A percentile compares a stretch with the other conserved stretches of the same genome.
Conservation (phyloP, 2,113 vertebrate genomes). For the Puma concolor region DNA sequence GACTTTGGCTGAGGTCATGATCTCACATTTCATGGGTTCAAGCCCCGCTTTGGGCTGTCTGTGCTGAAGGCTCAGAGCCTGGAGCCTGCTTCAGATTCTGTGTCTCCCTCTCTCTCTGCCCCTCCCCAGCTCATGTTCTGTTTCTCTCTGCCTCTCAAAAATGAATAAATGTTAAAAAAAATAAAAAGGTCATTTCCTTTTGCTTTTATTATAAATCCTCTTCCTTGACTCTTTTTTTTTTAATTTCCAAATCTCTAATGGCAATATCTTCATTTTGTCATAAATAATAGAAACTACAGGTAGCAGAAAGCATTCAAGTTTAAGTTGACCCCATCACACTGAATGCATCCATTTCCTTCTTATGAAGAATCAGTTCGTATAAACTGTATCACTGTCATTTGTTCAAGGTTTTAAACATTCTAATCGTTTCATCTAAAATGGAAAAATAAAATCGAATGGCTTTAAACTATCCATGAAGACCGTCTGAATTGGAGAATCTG, state of each 20-base stretch:
- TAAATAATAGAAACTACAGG: slow-evolving; percentile 18
- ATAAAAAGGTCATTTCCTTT: background rate
- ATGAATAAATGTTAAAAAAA: no score
- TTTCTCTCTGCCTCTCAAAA: no score
- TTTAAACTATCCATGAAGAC: slow-evolving; percentile 42
- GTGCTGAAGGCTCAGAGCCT: no score
- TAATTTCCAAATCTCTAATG: background rate
- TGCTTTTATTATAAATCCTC: background rate
- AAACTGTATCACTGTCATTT: slow-evolving; percentile 22
- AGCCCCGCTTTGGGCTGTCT: no score
- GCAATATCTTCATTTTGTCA: background rate
- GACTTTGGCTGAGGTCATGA: no score
- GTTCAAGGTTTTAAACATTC: slow-evolving; percentile 58
- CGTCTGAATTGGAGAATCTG: slow-evolving; percentile 34
- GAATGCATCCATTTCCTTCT: background rate
- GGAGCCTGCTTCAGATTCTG: no score
- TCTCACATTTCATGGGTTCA: no score
- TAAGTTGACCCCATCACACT: background rate
- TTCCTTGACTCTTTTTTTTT: background rate
- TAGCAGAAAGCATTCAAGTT: background rate
- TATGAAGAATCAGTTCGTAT: background rate
- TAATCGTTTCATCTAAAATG: slow-evolving; percentile 46
- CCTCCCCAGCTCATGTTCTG: no score
- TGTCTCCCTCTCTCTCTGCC: no score
- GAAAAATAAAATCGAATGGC: slow-evolving; percentile 63